A percentile compares a stretch with the other conserved stretches of the same genome.
Conservation (phyloP, 37 sponge, comb jelly and placozoan species). For the Chondrosia reniformis region DNA sequence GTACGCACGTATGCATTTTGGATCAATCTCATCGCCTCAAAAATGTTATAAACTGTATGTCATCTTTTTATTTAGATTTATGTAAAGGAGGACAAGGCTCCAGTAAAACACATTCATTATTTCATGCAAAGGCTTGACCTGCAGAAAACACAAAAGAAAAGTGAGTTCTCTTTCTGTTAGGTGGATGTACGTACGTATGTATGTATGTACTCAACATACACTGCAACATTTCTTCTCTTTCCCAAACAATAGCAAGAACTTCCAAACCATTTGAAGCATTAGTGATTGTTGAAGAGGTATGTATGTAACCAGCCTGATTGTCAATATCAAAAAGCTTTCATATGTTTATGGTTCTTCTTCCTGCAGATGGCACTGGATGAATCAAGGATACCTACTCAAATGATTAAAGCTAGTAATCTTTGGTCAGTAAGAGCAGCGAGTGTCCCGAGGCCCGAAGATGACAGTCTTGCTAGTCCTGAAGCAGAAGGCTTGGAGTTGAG, state of each 20-base stretch:
- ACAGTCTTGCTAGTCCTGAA: conserved; percentile 75
- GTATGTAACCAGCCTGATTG: neutral
- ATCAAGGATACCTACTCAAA: conserved; percentile 37
- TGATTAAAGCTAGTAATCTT: conserved; percentile 49
- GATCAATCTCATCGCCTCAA: neutral
- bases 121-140: conserved; percentile 66
- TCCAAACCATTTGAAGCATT: conserved; percentile 70
- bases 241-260: conserved; percentile 35
- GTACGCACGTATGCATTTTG: conserved; percentile 10
- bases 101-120: conserved; percentile 27
- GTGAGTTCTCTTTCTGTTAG: neutral
- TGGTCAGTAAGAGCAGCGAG: conserved; percentile 63
- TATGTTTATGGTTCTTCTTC: neutral
- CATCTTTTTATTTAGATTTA: conserved; percentile 34
- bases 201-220: neutral
- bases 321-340: neutral
- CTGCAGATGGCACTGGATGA: conserved; percentile 59
- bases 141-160: conserved; percentile 71
- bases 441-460: conserved; percentile 66
- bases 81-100: conserved; percentile 56
- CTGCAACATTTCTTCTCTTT: neutral
- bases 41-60: neutral
- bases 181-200: conserved; percentile 6
- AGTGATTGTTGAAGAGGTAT: conserved; percentile 56
- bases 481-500: conserved; percentile 2